A percentile compares a stretch with the other conserved stretches of the same genome.
These are phyloP conservation scores for Hylaeus anthracinus DNA, from an alignment of 1,140 invertebrate species.

Conservation along the genomic window DNA sequence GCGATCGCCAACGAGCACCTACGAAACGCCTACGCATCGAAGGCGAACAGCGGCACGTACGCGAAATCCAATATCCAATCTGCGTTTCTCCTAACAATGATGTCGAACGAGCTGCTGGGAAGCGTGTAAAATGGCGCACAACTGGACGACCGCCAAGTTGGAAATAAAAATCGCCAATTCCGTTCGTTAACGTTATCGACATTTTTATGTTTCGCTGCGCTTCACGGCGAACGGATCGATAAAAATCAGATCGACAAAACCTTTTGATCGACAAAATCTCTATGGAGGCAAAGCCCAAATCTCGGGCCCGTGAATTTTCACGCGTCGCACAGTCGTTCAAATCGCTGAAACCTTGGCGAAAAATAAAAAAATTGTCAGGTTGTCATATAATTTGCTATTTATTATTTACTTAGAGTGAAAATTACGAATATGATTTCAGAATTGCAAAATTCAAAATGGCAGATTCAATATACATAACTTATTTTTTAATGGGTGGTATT, in stretches of 20 bases:
- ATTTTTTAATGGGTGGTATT: too few relatives aligned
- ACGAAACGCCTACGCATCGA: conserved; percentile 2
- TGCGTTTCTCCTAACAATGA: conserved; percentile 64
- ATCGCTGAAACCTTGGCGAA: too few relatives aligned
- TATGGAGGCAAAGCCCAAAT: background rate
- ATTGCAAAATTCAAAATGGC: too few relatives aligned
- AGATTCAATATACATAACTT: too few relatives aligned
- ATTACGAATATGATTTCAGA: too few relatives aligned
- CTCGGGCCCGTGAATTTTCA: background rate
- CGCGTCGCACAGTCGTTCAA: background rate
- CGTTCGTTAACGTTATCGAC: conserved; percentile 67
- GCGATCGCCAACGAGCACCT: background rate
- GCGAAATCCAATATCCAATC: conserved; percentile 66
- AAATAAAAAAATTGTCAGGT: too few relatives aligned
- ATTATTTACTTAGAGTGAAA: too few relatives aligned
- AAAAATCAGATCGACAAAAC: conserved; percentile 39
- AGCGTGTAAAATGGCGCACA: conserved; percentile 58
- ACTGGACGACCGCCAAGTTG: conserved; percentile 65
- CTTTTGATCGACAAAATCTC: background rate
- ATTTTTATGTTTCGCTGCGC: conserved; percentile 59
- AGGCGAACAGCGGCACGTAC: conserved; percentile 35
- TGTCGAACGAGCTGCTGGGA: conserved; percentile 58
- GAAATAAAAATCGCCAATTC: conserved; percentile 67
- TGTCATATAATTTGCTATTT: too few relatives aligned
- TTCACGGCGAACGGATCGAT: conserved; percentile 31